phyloP scores from a whole-genome alignment of 2,888 invertebrate genomes.

The Hirtodrosophila confusa region DNA sequence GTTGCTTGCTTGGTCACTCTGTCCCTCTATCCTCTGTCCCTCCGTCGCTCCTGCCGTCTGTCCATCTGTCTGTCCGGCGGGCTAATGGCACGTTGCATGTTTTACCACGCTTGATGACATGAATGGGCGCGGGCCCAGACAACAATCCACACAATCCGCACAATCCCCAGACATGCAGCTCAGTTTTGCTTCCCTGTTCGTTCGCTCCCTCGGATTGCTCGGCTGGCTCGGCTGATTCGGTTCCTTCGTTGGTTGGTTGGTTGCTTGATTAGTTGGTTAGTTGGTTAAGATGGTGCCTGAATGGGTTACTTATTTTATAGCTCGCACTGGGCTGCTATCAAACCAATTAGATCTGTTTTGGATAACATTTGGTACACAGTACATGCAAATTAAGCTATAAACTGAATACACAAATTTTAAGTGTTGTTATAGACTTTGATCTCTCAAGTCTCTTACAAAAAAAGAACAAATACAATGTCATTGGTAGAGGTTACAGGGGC shows the following conservation, averaged over 20 bases:
- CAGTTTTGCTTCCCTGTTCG: slow-evolving; percentile 65
- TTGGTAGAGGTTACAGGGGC: no score
- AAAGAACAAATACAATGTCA: no score
- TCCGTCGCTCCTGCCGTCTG: slow-evolving; percentile 7
- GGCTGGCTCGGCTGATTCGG: slow-evolving; percentile 6
- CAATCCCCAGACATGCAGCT: slow-evolving; percentile 36
- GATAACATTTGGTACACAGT: not conserved
- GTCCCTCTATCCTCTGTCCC: not conserved
- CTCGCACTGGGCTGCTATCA: slow-evolving; percentile 2
- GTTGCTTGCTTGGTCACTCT: slow-evolving; percentile 33
- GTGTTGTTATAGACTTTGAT: no score
- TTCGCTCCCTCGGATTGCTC: slow-evolving; percentile 2
- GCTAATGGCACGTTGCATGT: slow-evolving; percentile 84
- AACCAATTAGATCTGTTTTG: slow-evolving; percentile 6
- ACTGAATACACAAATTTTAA: no score
- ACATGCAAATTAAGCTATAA: no score
- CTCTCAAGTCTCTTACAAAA: no score
- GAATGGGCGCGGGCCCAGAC: slow-evolving; percentile 83
- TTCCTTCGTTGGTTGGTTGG: slow-evolving; percentile 10
- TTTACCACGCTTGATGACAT: slow-evolving; percentile 84
- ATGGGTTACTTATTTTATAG: not conserved
- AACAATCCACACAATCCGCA: slow-evolving; percentile 43
- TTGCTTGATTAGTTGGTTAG: slow-evolving; percentile 16
- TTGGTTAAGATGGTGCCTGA: slow-evolving; percentile 15
- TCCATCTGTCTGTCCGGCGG: slow-evolving; percentile 34